Evolutionary conservation across 2,888 invertebrate genomes (phyloP).

Genomic region (Papilio protenor): DNA sequence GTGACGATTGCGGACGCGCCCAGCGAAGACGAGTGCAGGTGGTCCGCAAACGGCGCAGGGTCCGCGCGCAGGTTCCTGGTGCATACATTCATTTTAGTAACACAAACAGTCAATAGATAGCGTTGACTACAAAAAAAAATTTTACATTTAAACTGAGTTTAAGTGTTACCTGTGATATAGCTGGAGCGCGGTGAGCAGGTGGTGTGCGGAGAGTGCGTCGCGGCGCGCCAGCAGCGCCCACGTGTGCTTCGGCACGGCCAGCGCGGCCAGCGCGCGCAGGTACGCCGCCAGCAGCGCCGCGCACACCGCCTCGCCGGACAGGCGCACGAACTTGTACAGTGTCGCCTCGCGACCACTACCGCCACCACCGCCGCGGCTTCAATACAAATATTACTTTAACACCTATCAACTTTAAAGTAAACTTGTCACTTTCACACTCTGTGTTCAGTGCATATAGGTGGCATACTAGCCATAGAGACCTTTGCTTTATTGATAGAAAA

Average conservation of each 20-base stretch:
- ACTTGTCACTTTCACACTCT: too few relatives aligned
- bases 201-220: constrained; percentile 73
- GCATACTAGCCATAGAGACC: too few relatives aligned
- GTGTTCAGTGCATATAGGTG: too few relatives aligned
- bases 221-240: constrained; percentile 83
- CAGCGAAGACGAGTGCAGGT: constrained; percentile 82
- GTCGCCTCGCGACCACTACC: constrained; percentile 87
- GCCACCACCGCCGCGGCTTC: too few relatives aligned
- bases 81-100: constrained; percentile 53
- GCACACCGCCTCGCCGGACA: constrained; percentile 91
- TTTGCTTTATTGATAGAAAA: too few relatives aligned
- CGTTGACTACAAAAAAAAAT: background rate
- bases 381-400: too few relatives aligned
- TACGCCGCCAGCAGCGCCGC: constrained; percentile 94
- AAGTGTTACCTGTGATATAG: constrained; percentile 86
- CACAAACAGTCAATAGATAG: background rate
- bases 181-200: constrained; percentile 85
- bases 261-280: constrained; percentile 92
- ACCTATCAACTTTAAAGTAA: too few relatives aligned
- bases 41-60: constrained; percentile 81
- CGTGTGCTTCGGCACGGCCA: constrained; percentile 90
- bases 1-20: constrained; percentile 71
- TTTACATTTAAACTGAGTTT: too few relatives aligned
- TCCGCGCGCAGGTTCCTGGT: constrained; percentile 88
- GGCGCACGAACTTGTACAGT: constrained; percentile 94